These are phyloP conservation scores for Emys orbicularis DNA, from an alignment of 2,797 vertebrate species.

Conservation along the genomic window DNA sequence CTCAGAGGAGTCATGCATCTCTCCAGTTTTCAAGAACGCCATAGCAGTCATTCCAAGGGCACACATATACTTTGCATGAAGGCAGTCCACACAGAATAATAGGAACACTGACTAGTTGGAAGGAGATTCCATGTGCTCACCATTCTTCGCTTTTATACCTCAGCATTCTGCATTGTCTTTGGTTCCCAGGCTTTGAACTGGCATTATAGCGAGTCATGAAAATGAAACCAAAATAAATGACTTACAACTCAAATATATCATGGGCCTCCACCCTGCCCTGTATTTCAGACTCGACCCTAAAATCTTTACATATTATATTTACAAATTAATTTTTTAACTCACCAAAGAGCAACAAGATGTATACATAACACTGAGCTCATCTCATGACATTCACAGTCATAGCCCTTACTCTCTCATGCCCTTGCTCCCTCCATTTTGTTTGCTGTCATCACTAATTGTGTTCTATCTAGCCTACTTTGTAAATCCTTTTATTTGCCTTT, in stretches of 20 bases:
- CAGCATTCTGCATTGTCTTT: not conserved
- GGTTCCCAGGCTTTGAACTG: not conserved
- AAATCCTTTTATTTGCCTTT: not conserved
- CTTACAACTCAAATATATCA: not conserved
- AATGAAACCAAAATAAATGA: not conserved
- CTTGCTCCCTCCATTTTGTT: not conserved
- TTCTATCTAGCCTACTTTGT: not conserved
- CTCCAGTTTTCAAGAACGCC: constrained; percentile 37
- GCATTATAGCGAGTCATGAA: not conserved
- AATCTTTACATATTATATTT: not conserved
- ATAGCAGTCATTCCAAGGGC: constrained; percentile 25
- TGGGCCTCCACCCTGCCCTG: not conserved
- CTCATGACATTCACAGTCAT: not conserved
- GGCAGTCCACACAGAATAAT: not conserved
- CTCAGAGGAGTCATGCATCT: not conserved
- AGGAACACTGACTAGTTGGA: not conserved
- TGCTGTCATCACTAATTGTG: not conserved
- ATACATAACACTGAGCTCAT: not conserved
- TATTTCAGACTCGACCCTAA: not conserved
- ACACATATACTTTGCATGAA: not conserved
- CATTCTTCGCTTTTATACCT: not conserved
- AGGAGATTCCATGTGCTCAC: not conserved
- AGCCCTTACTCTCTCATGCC: not conserved
- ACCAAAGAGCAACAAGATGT: not conserved
- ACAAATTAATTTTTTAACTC: not conserved